phyloP scores from a whole-genome alignment of 2,797 vertebrate genomes.

The Poeciliopsis gracilis region DNA sequence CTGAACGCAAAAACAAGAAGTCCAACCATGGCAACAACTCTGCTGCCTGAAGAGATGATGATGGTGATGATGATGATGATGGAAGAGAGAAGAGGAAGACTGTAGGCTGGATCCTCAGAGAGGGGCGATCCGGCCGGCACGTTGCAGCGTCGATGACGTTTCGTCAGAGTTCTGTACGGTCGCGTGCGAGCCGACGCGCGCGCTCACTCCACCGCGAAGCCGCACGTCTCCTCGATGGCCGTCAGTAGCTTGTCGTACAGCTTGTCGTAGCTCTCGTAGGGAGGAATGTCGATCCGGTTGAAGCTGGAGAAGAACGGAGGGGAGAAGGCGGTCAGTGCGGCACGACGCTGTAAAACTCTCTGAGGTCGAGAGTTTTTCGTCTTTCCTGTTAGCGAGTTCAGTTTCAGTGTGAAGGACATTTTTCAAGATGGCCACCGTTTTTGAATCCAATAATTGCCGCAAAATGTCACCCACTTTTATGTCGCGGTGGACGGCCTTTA shows the following conservation, averaged over 20 bases:
- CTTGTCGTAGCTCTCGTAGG: slow-evolving; percentile 96
- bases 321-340: neutral
- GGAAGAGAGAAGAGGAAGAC: slow-evolving; percentile 64
- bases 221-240: slow-evolving; percentile 97
- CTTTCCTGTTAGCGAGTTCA: no score
- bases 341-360: no score
- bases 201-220: slow-evolving; percentile 93
- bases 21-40: slow-evolving; percentile 11
- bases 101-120: slow-evolving; percentile 35
- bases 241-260: slow-evolving; percentile 94
- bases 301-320: slow-evolving; percentile 80
- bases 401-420: no score
- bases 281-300: slow-evolving; percentile 98
- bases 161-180: slow-evolving; percentile 42
- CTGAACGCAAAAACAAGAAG: slow-evolving; percentile 7
- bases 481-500: no score
- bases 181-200: slow-evolving; percentile 12
- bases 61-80: slow-evolving; percentile 17
- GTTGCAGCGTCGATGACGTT: slow-evolving; percentile 25
- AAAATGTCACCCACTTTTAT: no score
- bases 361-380: no score
- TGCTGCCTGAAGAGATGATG: slow-evolving; percentile 14
- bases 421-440: no score
- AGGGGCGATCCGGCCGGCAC: slow-evolving; percentile 1
- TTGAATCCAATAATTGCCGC: no score